These are phyloP conservation scores for Drosophila elegans DNA, from an alignment of 1,140 invertebrate species.

Conservation along the genomic window DNA sequence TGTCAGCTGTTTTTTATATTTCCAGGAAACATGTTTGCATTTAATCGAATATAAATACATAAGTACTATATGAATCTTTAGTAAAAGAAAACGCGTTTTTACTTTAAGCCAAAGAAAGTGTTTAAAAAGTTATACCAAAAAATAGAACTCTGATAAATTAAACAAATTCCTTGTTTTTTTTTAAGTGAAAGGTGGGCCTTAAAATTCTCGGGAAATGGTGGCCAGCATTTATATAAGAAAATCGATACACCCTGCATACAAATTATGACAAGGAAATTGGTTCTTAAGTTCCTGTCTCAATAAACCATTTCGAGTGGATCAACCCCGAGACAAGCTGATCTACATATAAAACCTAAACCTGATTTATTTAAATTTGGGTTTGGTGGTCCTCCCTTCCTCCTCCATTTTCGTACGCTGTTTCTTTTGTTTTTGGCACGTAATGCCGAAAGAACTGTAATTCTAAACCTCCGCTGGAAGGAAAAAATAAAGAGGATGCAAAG, in stretches of 20 bases:
- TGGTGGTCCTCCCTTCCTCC: background rate
- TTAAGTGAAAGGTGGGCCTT: background rate
- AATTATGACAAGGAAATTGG: slow-evolving; percentile 32
- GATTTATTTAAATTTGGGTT: slow-evolving; percentile 36
- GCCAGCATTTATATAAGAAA: slow-evolving; percentile 7
- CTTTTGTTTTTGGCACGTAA: slow-evolving; percentile 59
- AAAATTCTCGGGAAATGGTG: background rate
- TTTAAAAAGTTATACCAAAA: too few relatives aligned
- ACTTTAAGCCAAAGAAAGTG: too few relatives aligned
- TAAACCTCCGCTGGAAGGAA: slow-evolving; percentile 38
- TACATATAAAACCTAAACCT: slow-evolving; percentile 50
- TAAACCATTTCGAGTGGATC: slow-evolving; percentile 19
- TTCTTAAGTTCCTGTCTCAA: slow-evolving; percentile 9
- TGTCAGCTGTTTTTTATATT: too few relatives aligned
- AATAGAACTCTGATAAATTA: too few relatives aligned
- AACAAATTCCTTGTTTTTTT: background rate
- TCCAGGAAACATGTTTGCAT: too few relatives aligned
- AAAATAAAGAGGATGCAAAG: slow-evolving; percentile 9
- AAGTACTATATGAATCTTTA: too few relatives aligned
- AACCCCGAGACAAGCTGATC: slow-evolving; percentile 25
- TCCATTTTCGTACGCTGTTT: background rate
- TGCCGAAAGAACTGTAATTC: slow-evolving; percentile 51
- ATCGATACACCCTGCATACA: slow-evolving; percentile 35
- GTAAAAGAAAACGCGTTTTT: too few relatives aligned
- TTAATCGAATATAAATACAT: too few relatives aligned